Conservation (phyloP, 2,797 vertebrate species). For the Sebastolobus altivelis region DNA sequence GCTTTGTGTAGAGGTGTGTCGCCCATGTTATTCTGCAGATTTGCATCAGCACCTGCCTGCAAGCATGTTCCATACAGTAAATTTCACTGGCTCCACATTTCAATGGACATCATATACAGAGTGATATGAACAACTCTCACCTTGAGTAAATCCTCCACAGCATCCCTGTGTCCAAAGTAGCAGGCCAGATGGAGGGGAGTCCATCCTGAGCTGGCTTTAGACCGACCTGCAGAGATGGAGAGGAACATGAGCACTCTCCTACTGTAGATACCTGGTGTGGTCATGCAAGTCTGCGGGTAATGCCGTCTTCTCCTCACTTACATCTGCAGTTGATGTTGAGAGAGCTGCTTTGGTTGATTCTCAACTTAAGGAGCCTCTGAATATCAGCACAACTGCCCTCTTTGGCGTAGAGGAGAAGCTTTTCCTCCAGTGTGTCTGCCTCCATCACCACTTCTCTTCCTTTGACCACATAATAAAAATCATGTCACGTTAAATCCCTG, state of each 20-base stretch:
- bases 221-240: conserved; percentile 79
- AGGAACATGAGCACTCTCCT: background rate
- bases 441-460: conserved; percentile 54
- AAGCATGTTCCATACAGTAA: conserved; percentile 34
- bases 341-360: conserved; percentile 69
- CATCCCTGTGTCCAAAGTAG: conserved; percentile 89
- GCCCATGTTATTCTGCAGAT: conserved; percentile 90
- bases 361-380: conserved; percentile 81
- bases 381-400: conserved; percentile 86
- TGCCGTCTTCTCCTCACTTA: conserved; percentile 59
- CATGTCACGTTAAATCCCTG: background rate
- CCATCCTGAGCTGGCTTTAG: conserved; percentile 89
- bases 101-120: background rate
- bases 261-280: background rate
- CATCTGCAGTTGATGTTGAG: conserved; percentile 92
- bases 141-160: conserved; percentile 91
- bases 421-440: conserved; percentile 80
- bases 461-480: too few relatives aligned
- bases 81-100: background rate
- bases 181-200: conserved; percentile 92
- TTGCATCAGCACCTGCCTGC: conserved; percentile 90
- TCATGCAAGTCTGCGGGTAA: background rate
- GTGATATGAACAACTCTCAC: conserved; percentile 31
- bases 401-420: conserved; percentile 87
- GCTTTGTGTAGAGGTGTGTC: conserved; percentile 94